Evolutionary conservation across 2,888 invertebrate species (phyloP).

Genomic region (Lochmaea crataegi): DNA sequence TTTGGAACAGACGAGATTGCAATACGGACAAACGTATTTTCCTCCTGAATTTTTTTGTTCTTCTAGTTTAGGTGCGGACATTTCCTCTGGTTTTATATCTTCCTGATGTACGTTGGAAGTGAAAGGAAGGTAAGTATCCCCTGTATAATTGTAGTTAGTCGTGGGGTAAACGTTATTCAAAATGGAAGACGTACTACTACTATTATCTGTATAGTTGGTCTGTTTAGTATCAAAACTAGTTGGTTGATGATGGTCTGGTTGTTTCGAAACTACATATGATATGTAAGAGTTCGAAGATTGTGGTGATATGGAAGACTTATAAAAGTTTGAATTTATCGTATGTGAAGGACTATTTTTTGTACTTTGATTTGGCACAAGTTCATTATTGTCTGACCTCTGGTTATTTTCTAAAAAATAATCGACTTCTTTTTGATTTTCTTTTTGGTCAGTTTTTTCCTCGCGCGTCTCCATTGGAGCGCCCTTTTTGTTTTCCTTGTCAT

Average conservation of each 20-base stretch:
- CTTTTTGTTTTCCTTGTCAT: slow-evolving; percentile 56
- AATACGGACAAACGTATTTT: slow-evolving; percentile 88
- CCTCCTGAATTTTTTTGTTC: slow-evolving; percentile 65
- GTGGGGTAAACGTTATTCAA: slow-evolving; percentile 57
- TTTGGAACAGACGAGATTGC: slow-evolving; percentile 90
- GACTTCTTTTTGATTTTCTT: slow-evolving; percentile 46
- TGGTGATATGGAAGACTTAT: slow-evolving; percentile 65
- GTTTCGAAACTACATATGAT: slow-evolving; percentile 60
- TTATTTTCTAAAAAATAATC: slow-evolving; percentile 38
- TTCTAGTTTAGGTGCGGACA: slow-evolving; percentile 16
- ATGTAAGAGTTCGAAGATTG: slow-evolving; percentile 60
- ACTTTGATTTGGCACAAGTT: slow-evolving; percentile 61
- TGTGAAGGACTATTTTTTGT: slow-evolving; percentile 56
- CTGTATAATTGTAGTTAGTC: slow-evolving; percentile 37
- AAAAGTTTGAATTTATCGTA: slow-evolving; percentile 49
- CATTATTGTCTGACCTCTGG: slow-evolving; percentile 54
- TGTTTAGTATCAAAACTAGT: slow-evolving; percentile 61
- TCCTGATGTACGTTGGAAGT: slow-evolving; percentile 20
- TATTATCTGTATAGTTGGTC: slow-evolving; percentile 51
- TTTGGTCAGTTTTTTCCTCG: slow-evolving; percentile 53
- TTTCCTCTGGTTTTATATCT: slow-evolving; percentile 33
- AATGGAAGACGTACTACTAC: slow-evolving; percentile 59
- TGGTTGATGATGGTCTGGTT: slow-evolving; percentile 49
- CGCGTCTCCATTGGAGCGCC: slow-evolving; percentile 54
- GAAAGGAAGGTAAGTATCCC: slow-evolving; percentile 18